Conservation (phyloP, 2,888 invertebrate genomes). For the Drosophila barbarae region DNA sequence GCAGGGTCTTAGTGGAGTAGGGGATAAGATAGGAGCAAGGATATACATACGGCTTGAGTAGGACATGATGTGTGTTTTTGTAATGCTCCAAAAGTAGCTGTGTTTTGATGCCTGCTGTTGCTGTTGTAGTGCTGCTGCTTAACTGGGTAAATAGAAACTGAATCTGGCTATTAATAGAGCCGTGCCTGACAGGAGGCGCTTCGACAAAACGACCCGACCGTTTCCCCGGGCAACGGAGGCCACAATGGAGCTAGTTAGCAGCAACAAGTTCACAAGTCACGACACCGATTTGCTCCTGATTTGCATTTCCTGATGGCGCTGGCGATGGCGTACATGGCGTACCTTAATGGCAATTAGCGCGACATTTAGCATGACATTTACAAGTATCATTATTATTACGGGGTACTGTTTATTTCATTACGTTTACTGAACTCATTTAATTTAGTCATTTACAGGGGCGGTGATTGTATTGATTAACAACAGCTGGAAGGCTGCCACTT, state of each 20-base stretch:
- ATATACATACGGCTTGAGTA: slow-evolving; percentile 58
- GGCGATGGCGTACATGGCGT: slow-evolving; percentile 21
- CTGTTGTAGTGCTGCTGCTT: slow-evolving; percentile 29
- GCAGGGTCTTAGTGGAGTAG: background rate
- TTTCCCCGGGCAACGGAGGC: slow-evolving; percentile 57
- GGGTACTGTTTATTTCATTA: slow-evolving; percentile 38
- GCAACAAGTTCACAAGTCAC: slow-evolving; percentile 43
- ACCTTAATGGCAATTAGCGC: slow-evolving; percentile 45
- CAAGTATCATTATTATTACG: slow-evolving; percentile 27
- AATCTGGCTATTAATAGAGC: slow-evolving; percentile 30
- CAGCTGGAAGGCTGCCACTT: slow-evolving; percentile 14
- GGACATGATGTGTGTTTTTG: slow-evolving; percentile 46
- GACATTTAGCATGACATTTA: slow-evolving; percentile 27
- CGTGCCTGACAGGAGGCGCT: slow-evolving; percentile 45
- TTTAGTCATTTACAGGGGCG: slow-evolving; percentile 55
- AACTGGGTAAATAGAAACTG: slow-evolving; percentile 26
- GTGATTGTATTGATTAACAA: slow-evolving; percentile 56
- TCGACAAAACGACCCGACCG: slow-evolving; percentile 59
- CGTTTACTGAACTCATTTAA: slow-evolving; percentile 38
- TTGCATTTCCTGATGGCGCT: slow-evolving; percentile 28
- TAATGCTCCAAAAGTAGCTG: background rate
- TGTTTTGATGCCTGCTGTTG: slow-evolving; percentile 29
- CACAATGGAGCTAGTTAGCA: slow-evolving; percentile 46
- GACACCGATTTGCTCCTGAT: slow-evolving; percentile 37
- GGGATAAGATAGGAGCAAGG: background rate